Evolutionary conservation across 2,888 invertebrate species (phyloP).

Genomic region (Notodromas monacha): DNA sequence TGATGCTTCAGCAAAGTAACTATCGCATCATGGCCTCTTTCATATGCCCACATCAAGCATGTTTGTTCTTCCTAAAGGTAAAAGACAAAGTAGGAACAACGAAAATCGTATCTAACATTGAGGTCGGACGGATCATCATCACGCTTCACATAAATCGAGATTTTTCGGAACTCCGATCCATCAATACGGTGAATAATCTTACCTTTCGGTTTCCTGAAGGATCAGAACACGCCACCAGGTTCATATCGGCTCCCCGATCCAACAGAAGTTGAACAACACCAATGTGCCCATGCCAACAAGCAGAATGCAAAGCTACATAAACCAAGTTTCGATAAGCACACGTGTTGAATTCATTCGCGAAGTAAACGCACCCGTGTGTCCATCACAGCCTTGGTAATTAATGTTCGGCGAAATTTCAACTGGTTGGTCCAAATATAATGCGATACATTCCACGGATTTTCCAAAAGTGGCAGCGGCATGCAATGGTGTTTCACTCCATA

Average conservation of each 20-base stretch:
- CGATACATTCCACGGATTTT: slow-evolving; percentile 17
- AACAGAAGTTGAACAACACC: slow-evolving; percentile 18
- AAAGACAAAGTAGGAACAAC: not conserved
- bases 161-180: no score
- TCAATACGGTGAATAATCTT: no score
- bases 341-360: not conserved
- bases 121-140: no score
- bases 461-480: slow-evolving; percentile 19
- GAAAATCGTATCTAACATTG: no score
- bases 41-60: slow-evolving; percentile 19
- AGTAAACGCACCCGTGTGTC: slow-evolving; percentile 16
- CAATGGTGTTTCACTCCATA: slow-evolving; percentile 19
- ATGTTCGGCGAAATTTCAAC: slow-evolving; percentile 16
- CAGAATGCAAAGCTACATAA: slow-evolving; percentile 17
- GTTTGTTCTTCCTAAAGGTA: slow-evolving; percentile 15
- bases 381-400: slow-evolving; percentile 19
- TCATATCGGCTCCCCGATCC: slow-evolving; percentile 19
- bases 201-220: no score
- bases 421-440: slow-evolving; percentile 17
- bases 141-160: no score
- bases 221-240: slow-evolving; percentile 15
- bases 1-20: slow-evolving; percentile 19
- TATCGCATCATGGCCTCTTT: slow-evolving; percentile 18
- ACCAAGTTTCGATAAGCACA: slow-evolving; percentile 7
- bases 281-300: slow-evolving; percentile 19